phyloP scores from a whole-genome alignment of 2,888 invertebrate genomes.

The Stenurella melanura region DNA sequence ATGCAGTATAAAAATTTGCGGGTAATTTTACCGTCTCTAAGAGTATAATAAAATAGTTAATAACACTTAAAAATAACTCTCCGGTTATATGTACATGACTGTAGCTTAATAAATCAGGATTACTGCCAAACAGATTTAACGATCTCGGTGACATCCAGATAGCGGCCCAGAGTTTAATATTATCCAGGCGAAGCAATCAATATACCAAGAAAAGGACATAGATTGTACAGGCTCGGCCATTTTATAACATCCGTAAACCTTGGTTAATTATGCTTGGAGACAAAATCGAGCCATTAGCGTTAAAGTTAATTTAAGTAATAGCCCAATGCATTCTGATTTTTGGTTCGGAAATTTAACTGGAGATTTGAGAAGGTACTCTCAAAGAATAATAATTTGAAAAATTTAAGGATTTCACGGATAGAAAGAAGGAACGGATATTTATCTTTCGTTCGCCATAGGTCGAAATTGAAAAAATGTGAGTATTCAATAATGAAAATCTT shows the following conservation, averaged over 20 bases:
- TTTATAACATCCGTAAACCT: conserved; percentile 25
- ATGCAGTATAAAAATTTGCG: neutral
- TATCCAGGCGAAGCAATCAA: conserved; percentile 17
- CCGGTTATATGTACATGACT: conserved; percentile 1
- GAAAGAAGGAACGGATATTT: too few relatives aligned
- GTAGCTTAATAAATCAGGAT: conserved; percentile 13
- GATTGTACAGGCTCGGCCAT: conserved; percentile 9
- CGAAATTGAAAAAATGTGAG: too few relatives aligned
- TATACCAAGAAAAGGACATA: conserved; percentile 24
- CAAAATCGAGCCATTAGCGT: conserved; percentile 7
- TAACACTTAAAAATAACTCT: conserved; percentile 16
- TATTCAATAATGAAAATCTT: too few relatives aligned
- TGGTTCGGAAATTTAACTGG: too few relatives aligned
- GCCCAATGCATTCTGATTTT: too few relatives aligned
- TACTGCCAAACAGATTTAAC: conserved; percentile 28
- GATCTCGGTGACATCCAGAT: conserved; percentile 29
- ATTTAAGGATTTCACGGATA: too few relatives aligned
- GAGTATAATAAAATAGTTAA: conserved; percentile 22
- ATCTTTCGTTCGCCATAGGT: too few relatives aligned
- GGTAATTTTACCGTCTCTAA: neutral
- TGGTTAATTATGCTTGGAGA: conserved; percentile 12
- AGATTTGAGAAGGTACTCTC: too few relatives aligned
- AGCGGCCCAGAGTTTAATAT: conserved; percentile 21
- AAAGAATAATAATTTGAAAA: too few relatives aligned
- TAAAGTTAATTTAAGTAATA: conserved; percentile 31